Evolutionary conservation across 2,888 invertebrate genomes (phyloP).

Genomic region (Drosophila buzzatii): DNA sequence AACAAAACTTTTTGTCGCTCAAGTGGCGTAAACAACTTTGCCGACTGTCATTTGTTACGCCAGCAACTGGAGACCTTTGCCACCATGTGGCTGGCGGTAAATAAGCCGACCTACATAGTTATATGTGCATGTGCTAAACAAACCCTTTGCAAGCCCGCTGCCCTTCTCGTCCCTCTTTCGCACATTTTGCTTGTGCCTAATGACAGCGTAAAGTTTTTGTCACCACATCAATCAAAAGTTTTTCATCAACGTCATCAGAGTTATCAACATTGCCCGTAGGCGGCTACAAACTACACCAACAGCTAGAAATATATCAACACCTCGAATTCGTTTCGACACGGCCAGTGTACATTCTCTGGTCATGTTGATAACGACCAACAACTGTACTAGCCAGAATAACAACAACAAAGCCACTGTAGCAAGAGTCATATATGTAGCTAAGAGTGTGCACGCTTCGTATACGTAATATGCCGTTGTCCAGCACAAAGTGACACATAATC

Average conservation of each 20-base stretch:
- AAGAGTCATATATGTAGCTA: slow-evolving; percentile 37
- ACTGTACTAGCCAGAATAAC: slow-evolving; percentile 9
- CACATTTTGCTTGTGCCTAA: slow-evolving; percentile 64
- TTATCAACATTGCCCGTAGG: slow-evolving; percentile 76
- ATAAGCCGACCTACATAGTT: slow-evolving; percentile 20
- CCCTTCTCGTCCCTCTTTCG: slow-evolving; percentile 6
- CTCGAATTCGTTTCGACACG: slow-evolving; percentile 26
- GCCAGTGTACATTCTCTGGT: slow-evolving; percentile 46
- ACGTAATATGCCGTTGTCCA: slow-evolving; percentile 59
- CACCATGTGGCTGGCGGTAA: slow-evolving; percentile 11
- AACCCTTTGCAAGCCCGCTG: slow-evolving; percentile 23
- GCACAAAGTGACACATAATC: slow-evolving; percentile 50
- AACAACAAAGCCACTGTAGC: slow-evolving; percentile 25
- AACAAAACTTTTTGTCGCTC: slow-evolving; percentile 69
- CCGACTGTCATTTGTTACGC: slow-evolving; percentile 68
- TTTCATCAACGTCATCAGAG: slow-evolving; percentile 82
- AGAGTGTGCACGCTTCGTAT: slow-evolving; percentile 56
- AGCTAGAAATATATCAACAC: slow-evolving; percentile 56
- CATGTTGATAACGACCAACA: slow-evolving; percentile 40
- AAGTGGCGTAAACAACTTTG: slow-evolving; percentile 55
- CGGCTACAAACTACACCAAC: slow-evolving; percentile 55
- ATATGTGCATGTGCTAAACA: slow-evolving; percentile 20
- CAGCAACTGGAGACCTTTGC: slow-evolving; percentile 51
- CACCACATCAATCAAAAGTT: slow-evolving; percentile 82
- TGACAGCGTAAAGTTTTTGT: slow-evolving; percentile 80